Evolutionary conservation across 2,113 vertebrate genomes (phyloP), one percentile per base, ranked within the genome.

Genomic region (Ceyx margarethae): DNA sequence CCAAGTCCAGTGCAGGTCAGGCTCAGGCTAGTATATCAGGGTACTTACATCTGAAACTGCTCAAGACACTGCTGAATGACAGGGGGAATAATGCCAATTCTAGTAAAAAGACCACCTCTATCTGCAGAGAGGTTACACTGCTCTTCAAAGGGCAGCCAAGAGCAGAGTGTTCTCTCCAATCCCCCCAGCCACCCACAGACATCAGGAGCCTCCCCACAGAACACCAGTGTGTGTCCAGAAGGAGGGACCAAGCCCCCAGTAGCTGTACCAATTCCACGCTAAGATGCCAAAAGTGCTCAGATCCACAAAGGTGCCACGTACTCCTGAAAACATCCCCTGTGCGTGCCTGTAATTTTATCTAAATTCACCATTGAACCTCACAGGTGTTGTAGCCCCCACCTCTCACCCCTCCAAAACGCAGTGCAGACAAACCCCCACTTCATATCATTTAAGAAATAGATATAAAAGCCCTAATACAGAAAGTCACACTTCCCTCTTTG

Each of bases 401-500:
- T 37, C 40, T 22, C 17, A 4, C 4, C 60, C 46, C 31, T 73
- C 9, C 40, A 3, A 29, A 31, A 16, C 0, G 1, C 45, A n/a
- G 26, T 16, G 26, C 35, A 53, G 56, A 81, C 78, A 90, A 87
- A 61, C 5, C 7, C 5, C 10, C 42, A 87, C 81, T 87, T 93
- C 43, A 31, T 48, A 51, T 56, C 40, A 15, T 75, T 78, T 48
- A 64, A 40, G 45, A 60, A 65, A 37, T 57, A 51, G 4, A 33
- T 51, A 61, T 50, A 66, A 89, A 85, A 89, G 75, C 81, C 58
- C 22, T 40, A 50, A 6, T 5, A 50, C 28, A 87, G 91, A 89
- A 66, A 76, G 69, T 60, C 79, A 95, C 82, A 64, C 72, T 92
- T 88, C 23, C 56, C 79, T 93, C 60, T 64, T 85, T 92, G 79